A percentile compares a stretch with the other conserved stretches of the same genome.
phyloP scores from a whole-genome alignment of 1,140 invertebrate species.

The Pinna nobilis region DNA sequence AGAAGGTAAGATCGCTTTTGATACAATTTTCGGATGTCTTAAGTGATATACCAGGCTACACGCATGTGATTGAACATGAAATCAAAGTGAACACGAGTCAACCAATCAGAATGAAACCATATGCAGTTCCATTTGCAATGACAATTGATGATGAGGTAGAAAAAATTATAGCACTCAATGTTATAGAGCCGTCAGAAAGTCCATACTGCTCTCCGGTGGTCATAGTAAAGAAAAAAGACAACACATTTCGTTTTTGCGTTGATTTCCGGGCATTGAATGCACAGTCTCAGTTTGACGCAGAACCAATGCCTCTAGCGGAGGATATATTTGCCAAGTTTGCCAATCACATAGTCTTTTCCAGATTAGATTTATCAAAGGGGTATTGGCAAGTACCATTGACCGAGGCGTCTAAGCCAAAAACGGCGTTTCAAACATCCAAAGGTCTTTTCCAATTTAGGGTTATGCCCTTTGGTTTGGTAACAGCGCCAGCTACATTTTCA shows the following conservation, averaged over 20 bases:
- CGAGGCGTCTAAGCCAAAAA: conserved; percentile 26
- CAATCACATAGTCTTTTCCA: conserved; percentile 69
- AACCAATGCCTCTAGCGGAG: not conserved
- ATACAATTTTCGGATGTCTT: not conserved
- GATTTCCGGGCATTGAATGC: not conserved
- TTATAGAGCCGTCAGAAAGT: not conserved
- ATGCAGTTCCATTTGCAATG: conserved; percentile 44
- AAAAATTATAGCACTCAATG: not conserved
- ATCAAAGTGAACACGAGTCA: not conserved
- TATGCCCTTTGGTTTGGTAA: conserved; percentile 58
- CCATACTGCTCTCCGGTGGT: not conserved
- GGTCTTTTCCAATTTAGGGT: conserved; percentile 45
- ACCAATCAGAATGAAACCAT: not conserved
- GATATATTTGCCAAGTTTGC: conserved; percentile 60
- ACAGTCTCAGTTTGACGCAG: not conserved
- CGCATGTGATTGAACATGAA: not conserved
- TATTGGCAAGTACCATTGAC: conserved; percentile 75
- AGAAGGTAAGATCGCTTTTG: no score
- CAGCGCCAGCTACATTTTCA: conserved; percentile 52
- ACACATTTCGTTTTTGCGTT: not conserved
- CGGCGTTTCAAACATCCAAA: conserved; percentile 36
- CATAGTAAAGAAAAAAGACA: not conserved
- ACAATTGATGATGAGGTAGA: conserved; percentile 58
- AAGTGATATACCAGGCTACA: not conserved
- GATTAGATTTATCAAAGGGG: conserved; percentile 75